Evolutionary conservation across 2,113 vertebrate species (phyloP), one percentile per base, ranked within the genome.

Genomic region (Laterallus jamaicensis): DNA sequence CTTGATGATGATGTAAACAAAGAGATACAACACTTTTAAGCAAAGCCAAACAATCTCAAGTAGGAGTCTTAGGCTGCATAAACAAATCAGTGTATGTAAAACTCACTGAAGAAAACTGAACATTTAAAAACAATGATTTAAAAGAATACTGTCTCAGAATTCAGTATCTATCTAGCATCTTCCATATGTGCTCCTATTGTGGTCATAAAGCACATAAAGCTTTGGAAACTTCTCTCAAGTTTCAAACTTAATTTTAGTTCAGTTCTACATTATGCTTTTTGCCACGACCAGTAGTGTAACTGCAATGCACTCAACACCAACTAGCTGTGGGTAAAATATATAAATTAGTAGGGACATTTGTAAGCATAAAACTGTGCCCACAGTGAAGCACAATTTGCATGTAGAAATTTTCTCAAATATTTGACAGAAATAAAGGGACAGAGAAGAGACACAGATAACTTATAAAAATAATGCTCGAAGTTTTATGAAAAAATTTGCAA

Each of bases 1-100:
- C 95, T 97, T 97, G 44, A 78, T 42, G 90, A 94, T 91, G 92
- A 93, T 67, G 79, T 88, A 92, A 94, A 95, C 54, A 90, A 79
- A 84, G 31, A 79, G 83, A 90, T 94, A 88, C 35, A 77, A 60
- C 42, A 76, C 31, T 75, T 88, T 94, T 80, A 85, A 77, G 32
- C 39, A 71, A 94, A 93, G 73, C 28, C 1, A 6, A 95, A 60
- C 64, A 84, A 91, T 31, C 67, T 80, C 82, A 88, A 73, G 49
- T 28, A n/a, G 50, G 85, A 92, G 14, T 71, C 54, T 58, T 37
- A 64, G 52, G 37, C 80, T 75, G 35, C n/a, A 90, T 15, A 73
- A 78, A 90, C 22, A 80, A 76, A 70, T 2, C 19, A 74, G 12
- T 7, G 49, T 8, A 59, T 56, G 42, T 12, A 70, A 77, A 64